Conservation (phyloP, 1,140 invertebrate species). For the Brachionus sp. region DNA sequence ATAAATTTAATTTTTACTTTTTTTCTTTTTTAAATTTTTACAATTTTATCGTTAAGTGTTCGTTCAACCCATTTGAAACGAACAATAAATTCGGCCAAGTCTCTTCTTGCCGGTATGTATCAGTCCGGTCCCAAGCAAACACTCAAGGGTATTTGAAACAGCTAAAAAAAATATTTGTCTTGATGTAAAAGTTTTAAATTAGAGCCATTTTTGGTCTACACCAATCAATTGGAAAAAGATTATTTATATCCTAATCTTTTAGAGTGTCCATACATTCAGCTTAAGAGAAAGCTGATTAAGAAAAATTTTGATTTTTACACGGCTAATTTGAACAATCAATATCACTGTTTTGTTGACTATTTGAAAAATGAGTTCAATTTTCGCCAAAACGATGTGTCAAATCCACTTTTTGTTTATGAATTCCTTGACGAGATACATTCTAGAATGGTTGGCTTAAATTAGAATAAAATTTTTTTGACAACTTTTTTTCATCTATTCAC, state of each 20-base stretch:
- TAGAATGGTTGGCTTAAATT: conserved; percentile 2
- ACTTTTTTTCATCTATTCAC: neutral
- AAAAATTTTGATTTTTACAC: conserved; percentile 12
- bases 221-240: conserved; percentile 29
- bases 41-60: neutral
- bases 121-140: neutral
- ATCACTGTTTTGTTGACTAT: neutral
- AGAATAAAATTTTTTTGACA: neutral
- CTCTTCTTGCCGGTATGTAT: conserved; percentile 24
- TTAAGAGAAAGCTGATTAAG: neutral
- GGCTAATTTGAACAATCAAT: neutral
- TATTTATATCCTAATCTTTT: conserved; percentile 32
- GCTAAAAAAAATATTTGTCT: neutral
- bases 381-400: neutral
- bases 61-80: conserved; percentile 36
- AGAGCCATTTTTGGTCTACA: conserved; percentile 32
- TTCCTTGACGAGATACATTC: conserved; percentile 36
- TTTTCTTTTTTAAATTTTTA: no score
- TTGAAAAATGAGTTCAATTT: conserved; percentile 17
- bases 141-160: neutral
- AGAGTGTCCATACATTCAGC: neutral
- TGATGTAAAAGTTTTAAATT: neutral
- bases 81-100: conserved; percentile 22
- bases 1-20: neutral
- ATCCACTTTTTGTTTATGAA: conserved; percentile 20